Evolutionary conservation across 2,797 vertebrate genomes (phyloP).

Genomic region (Botia kubotai): DNA sequence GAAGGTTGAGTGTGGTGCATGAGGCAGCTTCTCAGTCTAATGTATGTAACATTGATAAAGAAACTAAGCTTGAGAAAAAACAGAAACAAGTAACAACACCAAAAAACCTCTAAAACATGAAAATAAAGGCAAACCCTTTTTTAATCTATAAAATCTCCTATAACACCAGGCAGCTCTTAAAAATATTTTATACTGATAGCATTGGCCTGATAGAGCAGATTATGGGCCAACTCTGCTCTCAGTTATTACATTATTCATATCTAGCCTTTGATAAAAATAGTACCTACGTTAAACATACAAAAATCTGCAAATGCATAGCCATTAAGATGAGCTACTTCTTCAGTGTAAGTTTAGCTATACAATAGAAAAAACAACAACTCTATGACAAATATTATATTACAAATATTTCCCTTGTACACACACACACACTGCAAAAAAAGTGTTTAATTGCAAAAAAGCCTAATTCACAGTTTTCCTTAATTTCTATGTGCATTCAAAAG

Average conservation of each 20-base stretch:
- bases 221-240: constrained; percentile 48
- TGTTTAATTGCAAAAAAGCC: constrained; percentile 3
- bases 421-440: too few relatives aligned
- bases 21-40: not conserved
- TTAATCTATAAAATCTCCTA: not conserved
- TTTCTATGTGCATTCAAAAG: constrained; percentile 5
- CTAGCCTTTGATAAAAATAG: constrained; percentile 40
- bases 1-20: not conserved
- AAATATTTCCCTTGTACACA: too few relatives aligned
- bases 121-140: not conserved
- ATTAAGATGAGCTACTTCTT: not conserved
- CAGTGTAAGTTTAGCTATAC: not conserved
- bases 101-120: not conserved
- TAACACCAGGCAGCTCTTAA: not conserved
- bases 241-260: constrained; percentile 60
- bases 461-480: not conserved
- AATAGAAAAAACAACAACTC: not conserved
- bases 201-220: constrained; percentile 48
- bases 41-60: not conserved
- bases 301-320: constrained; percentile 4
- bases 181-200: constrained; percentile 14
- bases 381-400: not conserved
- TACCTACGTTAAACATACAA: not conserved
- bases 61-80: not conserved
- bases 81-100: not conserved